A percentile compares a stretch with the other conserved stretches of the same genome.
Evolutionary conservation across 2,113 vertebrate species (phyloP).

Genomic region (Mugil cephalus): DNA sequence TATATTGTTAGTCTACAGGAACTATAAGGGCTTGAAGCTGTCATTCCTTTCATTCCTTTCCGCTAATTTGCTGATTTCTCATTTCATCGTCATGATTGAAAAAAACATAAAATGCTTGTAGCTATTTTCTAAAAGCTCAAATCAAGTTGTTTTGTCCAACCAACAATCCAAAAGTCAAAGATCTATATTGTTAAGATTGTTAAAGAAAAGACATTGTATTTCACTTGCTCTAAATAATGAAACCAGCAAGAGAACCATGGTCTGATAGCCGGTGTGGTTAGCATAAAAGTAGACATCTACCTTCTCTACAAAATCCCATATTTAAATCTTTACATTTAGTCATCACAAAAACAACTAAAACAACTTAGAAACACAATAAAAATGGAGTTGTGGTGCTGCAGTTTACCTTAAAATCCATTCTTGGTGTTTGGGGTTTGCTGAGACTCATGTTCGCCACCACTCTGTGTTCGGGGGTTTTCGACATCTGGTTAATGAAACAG

Average conservation of each 20-base stretch:
- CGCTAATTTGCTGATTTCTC: neutral
- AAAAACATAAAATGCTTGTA: neutral
- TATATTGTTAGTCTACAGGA: neutral
- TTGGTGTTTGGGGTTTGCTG: slow-evolving; percentile 8
- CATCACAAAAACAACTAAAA: too few relatives aligned
- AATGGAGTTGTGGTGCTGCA: neutral
- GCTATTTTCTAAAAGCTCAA: neutral
- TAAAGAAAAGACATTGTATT: too few relatives aligned
- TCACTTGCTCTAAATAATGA: neutral
- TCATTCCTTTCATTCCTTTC: neutral
- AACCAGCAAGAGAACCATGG: slow-evolving; percentile 6
- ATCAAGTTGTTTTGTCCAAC: too few relatives aligned
- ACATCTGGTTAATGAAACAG: slow-evolving; percentile 34
- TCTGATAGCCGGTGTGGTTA: slow-evolving; percentile 17
- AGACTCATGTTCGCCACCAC: neutral
- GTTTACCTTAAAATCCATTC: slow-evolving; percentile 49
- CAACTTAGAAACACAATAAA: neutral
- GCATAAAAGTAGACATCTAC: slow-evolving; percentile 16
- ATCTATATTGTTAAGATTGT: too few relatives aligned
- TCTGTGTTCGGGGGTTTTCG: slow-evolving; percentile 34
- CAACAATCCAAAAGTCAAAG: too few relatives aligned
- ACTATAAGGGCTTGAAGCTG: neutral
- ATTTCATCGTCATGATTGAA: too few relatives aligned
- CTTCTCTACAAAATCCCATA: neutral
- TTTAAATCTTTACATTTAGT: too few relatives aligned